Conservation (phyloP, 2,888 invertebrate genomes). For the Eristalis intricaria region DNA sequence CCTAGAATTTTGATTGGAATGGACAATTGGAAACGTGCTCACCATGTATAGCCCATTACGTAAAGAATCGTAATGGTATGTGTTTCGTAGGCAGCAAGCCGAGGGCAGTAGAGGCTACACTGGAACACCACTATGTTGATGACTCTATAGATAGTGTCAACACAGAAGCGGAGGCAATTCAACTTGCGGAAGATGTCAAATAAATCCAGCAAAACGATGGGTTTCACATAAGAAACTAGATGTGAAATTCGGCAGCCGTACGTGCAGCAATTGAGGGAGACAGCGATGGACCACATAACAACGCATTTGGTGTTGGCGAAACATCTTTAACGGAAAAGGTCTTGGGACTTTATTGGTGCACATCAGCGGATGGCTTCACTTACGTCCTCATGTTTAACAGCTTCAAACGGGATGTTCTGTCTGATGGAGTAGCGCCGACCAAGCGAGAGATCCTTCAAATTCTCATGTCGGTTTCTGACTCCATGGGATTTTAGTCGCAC, state of each 20-base stretch:
- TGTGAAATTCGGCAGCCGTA: conserved; percentile 18
- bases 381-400: conserved; percentile 13
- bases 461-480: conserved; percentile 15
- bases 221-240: conserved; percentile 36
- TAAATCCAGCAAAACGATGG: conserved; percentile 15
- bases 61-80: no score
- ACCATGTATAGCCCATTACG: no score
- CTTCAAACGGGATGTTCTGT: conserved; percentile 21
- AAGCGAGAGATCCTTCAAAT: no score
- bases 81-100: neutral
- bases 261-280: neutral
- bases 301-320: no score
- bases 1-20: no score
- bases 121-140: conserved; percentile 29
- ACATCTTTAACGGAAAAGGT: no score
- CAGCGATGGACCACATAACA: neutral
- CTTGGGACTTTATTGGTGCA: neutral
- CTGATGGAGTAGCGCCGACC: no score
- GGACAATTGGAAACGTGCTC: no score
- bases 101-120: conserved; percentile 19
- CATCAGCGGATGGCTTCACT: conserved; percentile 17
- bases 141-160: neutral
- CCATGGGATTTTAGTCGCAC: conserved; percentile 30
- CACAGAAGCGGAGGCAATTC: conserved; percentile 8
- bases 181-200: conserved; percentile 9